A percentile compares a stretch with the other conserved stretches of the same genome.
Conservation (phyloP, 1,140 invertebrate species). For the Euschistus heros region DNA sequence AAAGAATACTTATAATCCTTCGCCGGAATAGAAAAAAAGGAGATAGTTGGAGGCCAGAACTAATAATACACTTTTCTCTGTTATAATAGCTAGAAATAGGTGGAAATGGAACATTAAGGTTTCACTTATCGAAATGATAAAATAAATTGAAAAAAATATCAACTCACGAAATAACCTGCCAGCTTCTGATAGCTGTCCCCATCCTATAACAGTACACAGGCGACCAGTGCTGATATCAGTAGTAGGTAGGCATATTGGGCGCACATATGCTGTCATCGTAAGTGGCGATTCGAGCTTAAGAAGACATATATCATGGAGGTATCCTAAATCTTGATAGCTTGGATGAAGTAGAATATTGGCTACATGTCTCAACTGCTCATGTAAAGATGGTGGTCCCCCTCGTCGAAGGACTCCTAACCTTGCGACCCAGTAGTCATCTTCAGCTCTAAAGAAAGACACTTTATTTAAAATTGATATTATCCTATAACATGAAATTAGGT, state of each 20-base stretch:
- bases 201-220: conserved; percentile 66
- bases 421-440: conserved; percentile 67
- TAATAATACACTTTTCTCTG: not conserved
- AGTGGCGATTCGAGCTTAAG: conserved; percentile 51
- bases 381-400: conserved; percentile 59
- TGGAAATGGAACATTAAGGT: not conserved
- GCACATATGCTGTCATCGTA: conserved; percentile 58
- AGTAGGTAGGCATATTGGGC: conserved; percentile 53
- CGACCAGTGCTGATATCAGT: conserved; percentile 48
- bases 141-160: conserved; percentile 1
- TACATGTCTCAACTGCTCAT: conserved; percentile 52
- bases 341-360: conserved; percentile 60
- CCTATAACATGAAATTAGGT: too few relatives aligned
- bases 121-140: not conserved
- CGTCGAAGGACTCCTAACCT: conserved; percentile 59
- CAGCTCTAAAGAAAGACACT: conserved; percentile 41
- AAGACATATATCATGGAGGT: conserved; percentile 69
- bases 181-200: conserved; percentile 71
- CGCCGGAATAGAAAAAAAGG: not conserved
- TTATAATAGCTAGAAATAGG: too few relatives aligned
- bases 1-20: not conserved
- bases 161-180: conserved; percentile 69
- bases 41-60: not conserved
- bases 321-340: conserved; percentile 61
- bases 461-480: conserved; percentile 7